Base-by-base conservation (phyloP, 2,888 invertebrate species). In the Empis livida region DNA sequence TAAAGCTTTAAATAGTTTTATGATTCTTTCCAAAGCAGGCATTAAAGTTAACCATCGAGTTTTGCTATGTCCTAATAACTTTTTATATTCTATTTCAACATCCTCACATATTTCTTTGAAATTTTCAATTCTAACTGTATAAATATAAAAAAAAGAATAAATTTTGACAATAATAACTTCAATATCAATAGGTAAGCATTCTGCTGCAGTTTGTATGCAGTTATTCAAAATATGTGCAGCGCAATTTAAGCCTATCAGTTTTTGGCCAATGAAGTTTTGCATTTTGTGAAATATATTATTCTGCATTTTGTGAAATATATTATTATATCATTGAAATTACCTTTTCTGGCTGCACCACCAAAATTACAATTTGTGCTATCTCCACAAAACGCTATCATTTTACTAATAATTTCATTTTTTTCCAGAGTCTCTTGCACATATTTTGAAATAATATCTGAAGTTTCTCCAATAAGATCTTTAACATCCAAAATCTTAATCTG, bases 61-160 rank as follows among this genome's bases (percentile, higher is more conserved):
- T 20, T 47, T 49, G 15, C 46, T 40, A 20, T 39, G 20, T 17
- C 39, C 17, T 5, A 16, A 11, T 16, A 39, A 39, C 5, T 39
- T 39, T 39, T 35, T 27, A 41, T 46, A 49, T 27, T 49, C 43
- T 1, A 42, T 37, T 6, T 40, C 45, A 15, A 43, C 41, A 14
- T 14, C 16, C 15, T 42, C 39, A 15, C 43, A 51, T 11, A 47
- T 43, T 32, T 46, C 45, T 27, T 45, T 49, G 16, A 49, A 39
- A 27, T 45, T 16, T 48, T 49, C 46, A 6, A 51, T 42, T 35
- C 46, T 49, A 49, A 56, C 54, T 35, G 54, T 55, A 49, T 53
- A 57, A 17, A 53, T 51, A 54, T 49, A 51, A 43, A 56, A 57
- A 56, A 55, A 55, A 47, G 53, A 53, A 53, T 56, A 55, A 35